Conservation (phyloP, 2,113 vertebrate genomes). For the Poeciliopsis occidentalis region DNA sequence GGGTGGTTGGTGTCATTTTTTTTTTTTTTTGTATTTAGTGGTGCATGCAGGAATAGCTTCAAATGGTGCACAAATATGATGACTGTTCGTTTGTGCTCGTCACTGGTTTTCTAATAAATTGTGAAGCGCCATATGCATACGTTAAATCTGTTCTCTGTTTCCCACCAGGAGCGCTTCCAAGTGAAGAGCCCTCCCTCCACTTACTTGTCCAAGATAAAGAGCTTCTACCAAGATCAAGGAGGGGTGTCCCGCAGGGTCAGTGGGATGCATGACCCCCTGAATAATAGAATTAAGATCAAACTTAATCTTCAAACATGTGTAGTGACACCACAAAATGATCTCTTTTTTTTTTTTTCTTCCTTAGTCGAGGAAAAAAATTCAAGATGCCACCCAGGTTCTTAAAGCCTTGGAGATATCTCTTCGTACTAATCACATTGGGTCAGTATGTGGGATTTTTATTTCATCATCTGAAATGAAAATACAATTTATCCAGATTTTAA, state of each 20-base stretch:
- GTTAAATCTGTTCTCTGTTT: constrained; percentile 1
- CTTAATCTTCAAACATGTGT: neutral
- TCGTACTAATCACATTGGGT: constrained; percentile 98
- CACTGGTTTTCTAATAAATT: neutral
- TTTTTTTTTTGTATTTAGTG: neutral
- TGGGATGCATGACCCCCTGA: neutral
- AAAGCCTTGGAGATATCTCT: constrained; percentile 96
- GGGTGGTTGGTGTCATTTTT: constrained; percentile 27
- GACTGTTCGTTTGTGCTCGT: neutral
- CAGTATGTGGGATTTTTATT: constrained; percentile 30
- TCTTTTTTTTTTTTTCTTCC: neutral
- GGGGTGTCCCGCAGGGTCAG: constrained; percentile 89
- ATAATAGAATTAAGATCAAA: neutral
- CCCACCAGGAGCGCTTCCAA: constrained; percentile 90
- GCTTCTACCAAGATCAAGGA: constrained; percentile 90
- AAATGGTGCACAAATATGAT: neutral
- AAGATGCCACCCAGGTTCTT: constrained; percentile 94
- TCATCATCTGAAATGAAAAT: neutral
- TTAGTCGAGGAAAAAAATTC: constrained; percentile 84
- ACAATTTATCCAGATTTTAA: neutral
- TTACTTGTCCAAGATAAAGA: constrained; percentile 93
- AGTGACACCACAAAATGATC: neutral
- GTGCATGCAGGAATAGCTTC: constrained; percentile 5
- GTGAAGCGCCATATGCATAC: neutral
- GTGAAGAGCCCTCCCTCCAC: constrained; percentile 92